Evolutionary conservation across 2,113 vertebrate genomes (phyloP), one percentile per base, ranked within the genome.

Genomic region (Thalassoma bifasciatum): DNA sequence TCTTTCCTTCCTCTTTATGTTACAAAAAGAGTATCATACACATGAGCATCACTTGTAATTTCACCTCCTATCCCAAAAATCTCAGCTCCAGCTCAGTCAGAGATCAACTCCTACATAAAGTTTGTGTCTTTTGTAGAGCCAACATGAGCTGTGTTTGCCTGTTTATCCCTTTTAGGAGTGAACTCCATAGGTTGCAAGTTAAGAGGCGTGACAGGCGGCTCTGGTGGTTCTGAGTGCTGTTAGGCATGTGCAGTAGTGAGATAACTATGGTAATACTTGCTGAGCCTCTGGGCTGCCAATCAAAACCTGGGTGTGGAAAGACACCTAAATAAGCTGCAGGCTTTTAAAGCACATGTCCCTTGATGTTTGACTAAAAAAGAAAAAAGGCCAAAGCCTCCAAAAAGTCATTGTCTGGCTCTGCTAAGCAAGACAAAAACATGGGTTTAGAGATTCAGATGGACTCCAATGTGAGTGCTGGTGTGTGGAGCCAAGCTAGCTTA

Each of bases 251-350:
- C 73, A 34, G 73, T 23, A 49, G 61, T 81, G 83, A 91, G 86
- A 91, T 92, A 89, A 88, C 84, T 86, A 82, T 81, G 85, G 83
- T 85, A 91, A 91, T 83, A 67, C 66, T 60, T 75, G 54, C 72
- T 66, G 64, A 88, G 84, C 77, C 83, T 66, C 58, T 42, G 69
- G 84, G 84, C 83, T 92, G 88, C 83, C 91, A 92, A 86, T 89
- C 87, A 92, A 84, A 87, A 73, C 72, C 79, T 71, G 70, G 84
- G 82, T 68, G 74, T 23, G 53, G 80, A 86, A 79, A 91, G 81
- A 80, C 84, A 89, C 79, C 74, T 73, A 72, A 81, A 81, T 68
- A 63, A 62, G 52, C 81, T 82, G 80, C 77, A 38, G 86, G 72
- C 77, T 82, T 77, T 86, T 86, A 86, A 81, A 83, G 60, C 79